Conservation (phyloP, 2,113 vertebrate species). For the Protobothrops flavoviridis region DNA sequence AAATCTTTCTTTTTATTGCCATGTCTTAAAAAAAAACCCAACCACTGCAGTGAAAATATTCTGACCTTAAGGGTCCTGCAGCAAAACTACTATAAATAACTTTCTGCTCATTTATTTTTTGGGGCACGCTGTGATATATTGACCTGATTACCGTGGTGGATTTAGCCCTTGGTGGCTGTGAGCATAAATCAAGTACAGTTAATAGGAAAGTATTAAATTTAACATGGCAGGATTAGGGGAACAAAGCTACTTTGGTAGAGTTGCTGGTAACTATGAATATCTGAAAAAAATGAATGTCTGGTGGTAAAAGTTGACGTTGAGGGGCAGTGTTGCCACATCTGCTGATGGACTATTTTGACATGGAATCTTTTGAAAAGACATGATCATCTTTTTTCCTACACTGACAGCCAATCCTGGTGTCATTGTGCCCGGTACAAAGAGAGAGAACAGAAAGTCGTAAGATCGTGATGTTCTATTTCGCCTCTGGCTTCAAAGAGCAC, state of each 20-base stretch:
- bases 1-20: constrained; percentile 8
- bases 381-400: not conserved
- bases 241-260: constrained; percentile 4
- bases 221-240: constrained; percentile 23
- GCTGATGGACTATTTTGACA: constrained; percentile 17
- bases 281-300: constrained; percentile 12
- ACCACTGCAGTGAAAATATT: constrained; percentile 16
- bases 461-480: not conserved
- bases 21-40: not conserved
- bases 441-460: constrained; percentile 32
- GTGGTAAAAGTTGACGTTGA: constrained; percentile 14
- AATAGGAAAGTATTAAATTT: constrained; percentile 10
- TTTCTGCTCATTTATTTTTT: constrained; percentile 4
- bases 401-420: constrained; percentile 20
- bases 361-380: constrained; percentile 20
- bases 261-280: constrained; percentile 18
- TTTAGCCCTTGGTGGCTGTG: constrained; percentile 10
- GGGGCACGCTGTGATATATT: not conserved
- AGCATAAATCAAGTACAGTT: not conserved
- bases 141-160: constrained; percentile 5
- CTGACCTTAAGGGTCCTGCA: not conserved
- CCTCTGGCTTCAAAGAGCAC: constrained; percentile 40
- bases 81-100: not conserved
- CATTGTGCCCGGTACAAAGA: constrained; percentile 29
- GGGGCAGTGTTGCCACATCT: constrained; percentile 28